Evolutionary conservation across 2,888 invertebrate genomes (phyloP).

Genomic region (Drosophila prostipennis): DNA sequence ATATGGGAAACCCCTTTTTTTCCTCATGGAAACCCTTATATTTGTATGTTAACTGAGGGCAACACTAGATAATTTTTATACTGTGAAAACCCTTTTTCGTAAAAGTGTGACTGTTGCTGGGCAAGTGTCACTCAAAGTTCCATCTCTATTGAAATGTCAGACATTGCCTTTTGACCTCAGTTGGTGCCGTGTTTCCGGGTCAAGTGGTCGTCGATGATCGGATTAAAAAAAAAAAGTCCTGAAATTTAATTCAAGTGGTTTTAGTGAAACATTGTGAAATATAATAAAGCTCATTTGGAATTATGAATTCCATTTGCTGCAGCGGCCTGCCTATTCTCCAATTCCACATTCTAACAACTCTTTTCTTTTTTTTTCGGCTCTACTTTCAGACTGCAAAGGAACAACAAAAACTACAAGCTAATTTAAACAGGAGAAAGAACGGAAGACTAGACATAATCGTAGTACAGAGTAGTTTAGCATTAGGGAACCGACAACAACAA

Average conservation of each 20-base stretch:
- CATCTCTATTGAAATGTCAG: background rate
- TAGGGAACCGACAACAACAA: conserved; percentile 27
- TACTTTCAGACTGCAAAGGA: conserved; percentile 64
- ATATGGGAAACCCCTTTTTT: background rate
- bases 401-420: conserved; percentile 57
- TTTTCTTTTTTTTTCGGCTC: background rate
- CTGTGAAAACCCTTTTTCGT: too few species aligned
- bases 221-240: background rate
- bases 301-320: background rate
- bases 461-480: conserved; percentile 36
- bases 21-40: background rate
- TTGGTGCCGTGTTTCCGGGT: background rate
- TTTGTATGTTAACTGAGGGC: background rate
- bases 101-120: too few species aligned
- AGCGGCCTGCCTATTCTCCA: background rate
- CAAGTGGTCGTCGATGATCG: background rate
- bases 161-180: background rate
- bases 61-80: too few species aligned
- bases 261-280: background rate
- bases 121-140: background rate
- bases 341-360: background rate
- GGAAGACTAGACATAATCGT: conserved; percentile 68
- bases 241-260: background rate
- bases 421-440: conserved; percentile 65
- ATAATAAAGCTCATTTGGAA: background rate